Evolutionary conservation across 1,140 invertebrate species (phyloP).

Genomic region (Babylonia areolata): DNA sequence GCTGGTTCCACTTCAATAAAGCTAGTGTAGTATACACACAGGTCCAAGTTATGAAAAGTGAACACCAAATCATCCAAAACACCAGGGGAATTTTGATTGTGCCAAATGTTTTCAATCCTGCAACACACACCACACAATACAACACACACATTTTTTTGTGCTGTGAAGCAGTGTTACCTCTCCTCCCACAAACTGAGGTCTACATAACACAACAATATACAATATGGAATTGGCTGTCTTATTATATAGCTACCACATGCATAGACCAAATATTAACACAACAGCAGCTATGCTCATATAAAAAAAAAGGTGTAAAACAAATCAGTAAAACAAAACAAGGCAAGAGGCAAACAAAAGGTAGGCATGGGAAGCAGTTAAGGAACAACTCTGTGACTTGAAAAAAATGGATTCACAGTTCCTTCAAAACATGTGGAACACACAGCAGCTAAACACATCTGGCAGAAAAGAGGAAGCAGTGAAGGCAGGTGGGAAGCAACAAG

Average conservation of each 20-base stretch:
- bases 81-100: neutral
- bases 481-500: too few species aligned
- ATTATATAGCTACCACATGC: neutral
- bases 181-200: neutral
- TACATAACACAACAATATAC: too few species aligned
- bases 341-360: neutral
- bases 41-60: neutral
- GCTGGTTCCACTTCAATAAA: neutral
- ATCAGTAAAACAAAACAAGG: neutral
- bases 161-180: neutral
- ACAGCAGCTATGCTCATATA: neutral
- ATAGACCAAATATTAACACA: neutral
- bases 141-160: neutral
- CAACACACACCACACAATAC: neutral
- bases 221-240: neutral
- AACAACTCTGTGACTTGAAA: neutral
- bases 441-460: neutral
- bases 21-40: neutral
- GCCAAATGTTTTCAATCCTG: neutral
- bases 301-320: neutral
- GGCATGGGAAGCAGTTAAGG: neutral
- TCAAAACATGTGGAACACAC: neutral
- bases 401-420: neutral
- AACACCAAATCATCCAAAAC: neutral
- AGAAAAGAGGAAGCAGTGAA: neutral